Conservation (phyloP, 2,797 vertebrate species). For the Pipistrellus pipistrellus region DNA sequence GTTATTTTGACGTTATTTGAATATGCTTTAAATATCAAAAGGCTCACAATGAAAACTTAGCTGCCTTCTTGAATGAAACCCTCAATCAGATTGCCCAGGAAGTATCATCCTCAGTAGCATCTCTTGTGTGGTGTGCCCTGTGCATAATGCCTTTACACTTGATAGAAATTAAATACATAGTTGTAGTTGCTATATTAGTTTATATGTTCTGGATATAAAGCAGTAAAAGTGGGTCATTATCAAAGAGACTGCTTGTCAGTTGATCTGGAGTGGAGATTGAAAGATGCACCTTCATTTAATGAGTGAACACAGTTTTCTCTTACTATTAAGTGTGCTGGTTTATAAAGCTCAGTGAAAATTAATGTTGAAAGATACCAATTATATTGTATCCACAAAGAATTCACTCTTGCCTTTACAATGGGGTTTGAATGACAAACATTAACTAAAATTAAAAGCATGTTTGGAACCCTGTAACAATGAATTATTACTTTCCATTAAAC, state of each 20-base stretch:
- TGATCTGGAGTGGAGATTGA: background rate
- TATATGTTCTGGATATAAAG: background rate
- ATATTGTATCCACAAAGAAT: background rate
- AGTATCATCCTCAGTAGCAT: background rate
- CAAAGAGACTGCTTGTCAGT: background rate
- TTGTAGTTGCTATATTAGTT: background rate
- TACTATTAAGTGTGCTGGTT: constrained; percentile 46
- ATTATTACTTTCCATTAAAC: constrained; percentile 19
- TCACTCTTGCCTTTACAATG: constrained; percentile 34
- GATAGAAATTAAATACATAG: background rate
- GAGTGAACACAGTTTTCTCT: background rate
- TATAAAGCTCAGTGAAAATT: constrained; percentile 23
- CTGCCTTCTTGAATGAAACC: background rate
- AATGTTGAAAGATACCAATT: constrained; percentile 50
- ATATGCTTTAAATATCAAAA: background rate
- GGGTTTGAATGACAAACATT: background rate
- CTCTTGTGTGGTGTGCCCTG: background rate
- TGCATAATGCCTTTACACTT: background rate
- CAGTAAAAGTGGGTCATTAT: background rate
- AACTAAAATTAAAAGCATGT: constrained; percentile 6
- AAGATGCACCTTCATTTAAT: background rate
- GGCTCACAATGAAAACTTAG: background rate
- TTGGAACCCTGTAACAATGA: background rate
- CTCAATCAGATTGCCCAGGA: background rate
- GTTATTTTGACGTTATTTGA: background rate